Evolutionary conservation across 2,113 vertebrate species (phyloP), one percentile per base, ranked within the genome.

Genomic region (Carollia perspicillata): DNA sequence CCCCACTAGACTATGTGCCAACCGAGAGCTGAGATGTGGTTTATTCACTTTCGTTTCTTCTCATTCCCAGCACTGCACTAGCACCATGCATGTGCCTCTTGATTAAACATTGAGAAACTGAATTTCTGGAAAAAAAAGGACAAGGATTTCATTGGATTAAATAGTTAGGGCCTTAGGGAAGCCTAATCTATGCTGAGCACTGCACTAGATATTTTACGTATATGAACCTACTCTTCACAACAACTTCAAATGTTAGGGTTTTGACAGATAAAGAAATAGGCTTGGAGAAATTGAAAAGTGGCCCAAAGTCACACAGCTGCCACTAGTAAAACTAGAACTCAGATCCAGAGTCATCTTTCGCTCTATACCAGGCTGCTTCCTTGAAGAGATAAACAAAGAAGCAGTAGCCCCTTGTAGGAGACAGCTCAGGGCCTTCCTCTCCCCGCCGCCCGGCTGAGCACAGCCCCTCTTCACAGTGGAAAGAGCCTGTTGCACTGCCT

Each of bases 321-420:
- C 78, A 55, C 33, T 13, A 10, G 40, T 47, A 77, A 87, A 68
- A 84, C 80, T 49, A 44, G n/a, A 40, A 58, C 26, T 80, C 47
- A 33, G 26, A 26, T 23, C 11, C 42, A 78, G 28, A n/a, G 9
- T 49, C 33, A 18, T 51, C 63, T 20, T 26, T 40, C 66, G 33
- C 18, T 23, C 26, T 53, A 53, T 1, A 37, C 20, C 8, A 53
- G 18, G 20, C 77, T 68, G n/a, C 58, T 47, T 60, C 66, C 44
- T 66, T 49, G 18, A 51, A 74, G 35, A 33, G 18, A 40, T 6
- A 74, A 88, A 89, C 6, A 5, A 14, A 51, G 40, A 18, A 51
- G 22, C 0, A 0, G n/a, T 2, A 37, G 20, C 4, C 23, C 20
- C 6, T 69, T 1, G 1, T 1, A 18, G 13, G 66, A 5, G 0